Evolutionary conservation across 1,140 invertebrate genomes (phyloP).

Genomic region (Eciton burchellii): DNA sequence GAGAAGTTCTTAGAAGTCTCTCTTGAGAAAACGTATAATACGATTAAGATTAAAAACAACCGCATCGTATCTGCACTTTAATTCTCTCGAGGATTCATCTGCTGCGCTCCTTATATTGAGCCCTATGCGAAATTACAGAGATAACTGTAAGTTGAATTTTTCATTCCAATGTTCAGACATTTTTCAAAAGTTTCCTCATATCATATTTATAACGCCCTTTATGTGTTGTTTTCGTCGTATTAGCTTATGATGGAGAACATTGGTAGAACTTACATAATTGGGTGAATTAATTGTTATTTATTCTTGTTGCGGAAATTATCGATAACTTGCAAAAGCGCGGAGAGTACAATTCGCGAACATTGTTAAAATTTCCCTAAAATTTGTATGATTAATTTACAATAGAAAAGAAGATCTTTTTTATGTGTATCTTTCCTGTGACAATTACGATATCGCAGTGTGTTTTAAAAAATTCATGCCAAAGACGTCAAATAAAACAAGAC

Average conservation of each 20-base stretch:
- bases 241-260: neutral
- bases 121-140: neutral
- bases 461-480: neutral
- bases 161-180: neutral
- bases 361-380: neutral
- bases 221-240: neutral
- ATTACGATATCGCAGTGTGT: neutral
- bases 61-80: conserved; percentile 24
- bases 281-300: neutral
- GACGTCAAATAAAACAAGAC: neutral
- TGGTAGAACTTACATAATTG: neutral
- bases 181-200: neutral
- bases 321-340: neutral
- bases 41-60: conserved; percentile 49
- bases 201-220: neutral
- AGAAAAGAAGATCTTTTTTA: neutral
- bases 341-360: neutral
- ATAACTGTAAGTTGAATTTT: neutral
- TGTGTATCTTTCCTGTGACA: neutral
- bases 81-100: neutral
- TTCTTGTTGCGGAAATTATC: neutral
- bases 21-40: neutral
- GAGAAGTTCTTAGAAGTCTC: neutral
- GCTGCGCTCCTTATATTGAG: neutral
- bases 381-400: neutral